phyloP scores from a whole-genome alignment of 2,113 vertebrate species.

The Myotis davidii region DNA sequence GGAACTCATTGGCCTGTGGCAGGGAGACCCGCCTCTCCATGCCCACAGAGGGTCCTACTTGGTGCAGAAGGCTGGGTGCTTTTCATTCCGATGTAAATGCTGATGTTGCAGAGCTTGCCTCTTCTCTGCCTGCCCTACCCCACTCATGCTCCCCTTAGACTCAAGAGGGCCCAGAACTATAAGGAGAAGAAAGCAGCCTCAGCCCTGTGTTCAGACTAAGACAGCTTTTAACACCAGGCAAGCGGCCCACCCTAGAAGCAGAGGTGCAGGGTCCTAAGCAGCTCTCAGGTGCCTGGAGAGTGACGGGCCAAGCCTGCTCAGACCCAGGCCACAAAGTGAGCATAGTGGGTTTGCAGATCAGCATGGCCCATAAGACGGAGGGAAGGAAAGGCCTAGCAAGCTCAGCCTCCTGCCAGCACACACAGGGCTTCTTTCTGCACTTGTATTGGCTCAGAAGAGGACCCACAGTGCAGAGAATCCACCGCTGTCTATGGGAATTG shows the following conservation, averaged over 20 bases:
- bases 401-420: neutral
- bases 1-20: rapidly evolving
- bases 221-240: neutral
- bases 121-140: neutral
- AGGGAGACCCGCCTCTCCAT: neutral
- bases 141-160: neutral
- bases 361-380: neutral
- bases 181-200: neutral
- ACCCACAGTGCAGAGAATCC: neutral
- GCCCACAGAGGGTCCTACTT: neutral
- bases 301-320: neutral
- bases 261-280: neutral
- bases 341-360: neutral
- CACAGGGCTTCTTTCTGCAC: neutral
- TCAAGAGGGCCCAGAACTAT: neutral
- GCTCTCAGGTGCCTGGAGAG: neutral
- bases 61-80: neutral
- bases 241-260: neutral
- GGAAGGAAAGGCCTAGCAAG: neutral
- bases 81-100: neutral
- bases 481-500: neutral
- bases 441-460: neutral
- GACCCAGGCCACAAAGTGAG: neutral
- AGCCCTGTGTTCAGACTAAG: neutral
- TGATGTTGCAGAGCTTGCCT: neutral